phyloP scores from a whole-genome alignment of 2,888 invertebrate species.

The Zygogramma bicolorata region DNA sequence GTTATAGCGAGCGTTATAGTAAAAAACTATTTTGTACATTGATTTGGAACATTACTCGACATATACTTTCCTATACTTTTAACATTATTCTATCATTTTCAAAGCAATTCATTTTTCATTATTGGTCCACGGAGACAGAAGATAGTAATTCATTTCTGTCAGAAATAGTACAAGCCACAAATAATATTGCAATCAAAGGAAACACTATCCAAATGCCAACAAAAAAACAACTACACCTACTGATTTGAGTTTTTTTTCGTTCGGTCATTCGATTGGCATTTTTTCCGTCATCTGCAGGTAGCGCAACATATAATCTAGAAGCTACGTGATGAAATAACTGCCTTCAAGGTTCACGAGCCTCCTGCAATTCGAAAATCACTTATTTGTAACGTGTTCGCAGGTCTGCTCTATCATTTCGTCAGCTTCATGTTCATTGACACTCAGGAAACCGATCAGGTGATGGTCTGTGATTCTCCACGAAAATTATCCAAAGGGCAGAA shows the following conservation, averaged over 20 bases:
- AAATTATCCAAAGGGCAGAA: not conserved
- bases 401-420: not conserved
- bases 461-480: not conserved
- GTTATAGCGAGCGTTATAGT: no score
- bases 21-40: no score
- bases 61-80: no score
- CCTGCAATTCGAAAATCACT: constrained; percentile 1
- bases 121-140: no score
- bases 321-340: constrained; percentile 7
- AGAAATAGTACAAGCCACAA: no score
- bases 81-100: no score
- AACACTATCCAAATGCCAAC: not conserved
- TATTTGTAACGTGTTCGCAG: constrained; percentile 7
- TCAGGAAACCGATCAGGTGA: not conserved
- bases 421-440: not conserved
- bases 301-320: not conserved
- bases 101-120: no score
- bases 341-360: constrained; percentile 2
- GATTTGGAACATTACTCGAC: no score
- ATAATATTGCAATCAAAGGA: not conserved
- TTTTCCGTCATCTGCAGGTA: not conserved
- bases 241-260: not conserved
- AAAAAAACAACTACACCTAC: not conserved
- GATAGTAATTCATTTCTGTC: no score
- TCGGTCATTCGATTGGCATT: not conserved